phyloP scores from a whole-genome alignment of 2,797 vertebrate species.

The Pseudochirops corinnae region DNA sequence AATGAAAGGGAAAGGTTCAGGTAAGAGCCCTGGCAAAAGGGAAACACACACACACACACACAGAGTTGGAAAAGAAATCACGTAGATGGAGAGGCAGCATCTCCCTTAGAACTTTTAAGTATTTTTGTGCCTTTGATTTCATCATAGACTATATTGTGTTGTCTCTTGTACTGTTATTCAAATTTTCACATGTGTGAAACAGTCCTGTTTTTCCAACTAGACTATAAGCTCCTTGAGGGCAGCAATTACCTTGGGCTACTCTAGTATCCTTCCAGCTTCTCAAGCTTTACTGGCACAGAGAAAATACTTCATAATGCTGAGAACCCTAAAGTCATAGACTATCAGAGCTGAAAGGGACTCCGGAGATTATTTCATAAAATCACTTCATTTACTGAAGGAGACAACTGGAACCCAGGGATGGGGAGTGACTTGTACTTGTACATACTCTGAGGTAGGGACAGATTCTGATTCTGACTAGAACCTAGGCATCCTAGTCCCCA shows the following conservation, averaged over 20 bases:
- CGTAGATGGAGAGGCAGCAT: not conserved
- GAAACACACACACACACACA: not conserved
- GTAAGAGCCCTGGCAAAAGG: not conserved
- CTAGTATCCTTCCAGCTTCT: not conserved
- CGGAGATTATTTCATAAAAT: not conserved
- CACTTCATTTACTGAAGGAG: not conserved
- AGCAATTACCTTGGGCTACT: not conserved
- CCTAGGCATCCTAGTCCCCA: not conserved
- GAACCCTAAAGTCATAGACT: not conserved
- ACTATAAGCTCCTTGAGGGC: not conserved
- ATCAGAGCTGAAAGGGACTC: not conserved
- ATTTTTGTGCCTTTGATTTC: not conserved
- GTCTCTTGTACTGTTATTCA: not conserved
- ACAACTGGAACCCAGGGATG: not conserved
- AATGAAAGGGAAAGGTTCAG: not conserved
- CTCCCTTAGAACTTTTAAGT: not conserved
- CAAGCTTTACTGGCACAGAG: not conserved
- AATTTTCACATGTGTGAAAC: not conserved
- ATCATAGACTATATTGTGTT: not conserved
- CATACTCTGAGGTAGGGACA: not conserved
- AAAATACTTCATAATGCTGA: not conserved
- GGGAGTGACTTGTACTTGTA: not conserved
- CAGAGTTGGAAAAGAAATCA: not conserved
- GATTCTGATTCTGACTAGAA: not conserved
- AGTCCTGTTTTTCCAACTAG: not conserved